Conservation (phyloP, 2,888 invertebrate genomes). For the Seira ritae region DNA sequence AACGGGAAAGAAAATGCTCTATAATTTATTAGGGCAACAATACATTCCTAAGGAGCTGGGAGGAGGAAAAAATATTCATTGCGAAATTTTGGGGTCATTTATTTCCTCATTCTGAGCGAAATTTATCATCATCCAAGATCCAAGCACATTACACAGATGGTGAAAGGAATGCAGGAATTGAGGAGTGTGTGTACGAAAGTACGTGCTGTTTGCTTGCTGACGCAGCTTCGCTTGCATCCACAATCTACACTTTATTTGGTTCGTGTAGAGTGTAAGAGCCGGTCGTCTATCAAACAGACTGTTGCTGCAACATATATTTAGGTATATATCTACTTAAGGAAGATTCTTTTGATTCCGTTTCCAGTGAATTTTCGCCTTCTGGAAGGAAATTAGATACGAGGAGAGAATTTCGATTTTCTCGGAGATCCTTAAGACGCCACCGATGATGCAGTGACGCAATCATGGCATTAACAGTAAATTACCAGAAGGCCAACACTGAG, state of each 20-base stretch:
- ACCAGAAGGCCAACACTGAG: no score
- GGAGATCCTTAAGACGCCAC: no score
- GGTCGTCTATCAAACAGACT: background rate
- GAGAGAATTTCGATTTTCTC: constrained; percentile 33
- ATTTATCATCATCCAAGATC: constrained; percentile 49
- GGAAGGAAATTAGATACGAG: constrained; percentile 41
- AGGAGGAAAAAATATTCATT: background rate
- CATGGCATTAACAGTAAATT: background rate
- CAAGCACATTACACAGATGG: constrained; percentile 19
- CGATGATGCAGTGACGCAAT: constrained; percentile 25
- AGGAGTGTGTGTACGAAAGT: constrained; percentile 24
- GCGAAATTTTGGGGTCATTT: constrained; percentile 55
- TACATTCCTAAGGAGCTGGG: background rate
- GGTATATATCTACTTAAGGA: no score
- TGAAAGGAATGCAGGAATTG: constrained; percentile 45
- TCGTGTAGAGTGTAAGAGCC: no score
- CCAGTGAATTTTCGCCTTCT: background rate
- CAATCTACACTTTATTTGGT: no score
- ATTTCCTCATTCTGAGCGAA: constrained; percentile 46
- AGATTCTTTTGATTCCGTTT: constrained; percentile 25
- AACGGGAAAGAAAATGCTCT: no score
- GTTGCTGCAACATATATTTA: constrained; percentile 25
- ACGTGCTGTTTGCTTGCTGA: constrained; percentile 46
- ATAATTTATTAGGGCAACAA: no score
- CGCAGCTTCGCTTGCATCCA: constrained; percentile 24